Evolutionary conservation across 1,140 invertebrate species (phyloP), one percentile per base, ranked within the genome.

Genomic region (Drosophila biarmipes): DNA sequence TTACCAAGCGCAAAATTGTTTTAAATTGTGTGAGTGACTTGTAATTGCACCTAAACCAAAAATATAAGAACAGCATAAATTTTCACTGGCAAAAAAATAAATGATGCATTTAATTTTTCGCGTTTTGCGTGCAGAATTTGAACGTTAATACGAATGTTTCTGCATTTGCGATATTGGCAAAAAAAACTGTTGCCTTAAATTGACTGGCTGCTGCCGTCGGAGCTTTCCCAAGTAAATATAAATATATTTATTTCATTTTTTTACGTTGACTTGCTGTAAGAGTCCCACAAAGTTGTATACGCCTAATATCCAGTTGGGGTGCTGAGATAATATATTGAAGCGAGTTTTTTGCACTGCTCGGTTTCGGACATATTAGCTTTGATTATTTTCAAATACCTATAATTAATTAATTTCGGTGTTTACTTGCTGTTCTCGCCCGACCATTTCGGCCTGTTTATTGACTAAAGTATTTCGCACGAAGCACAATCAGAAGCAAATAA

Each of bases 301-400:
- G 57, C 35, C 64, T 77, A 38, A 68, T 15, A 37, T 63, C 15
- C 35, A 61, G 49, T 52, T 54, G 11, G 49, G 21, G 17, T 45
- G 43, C 45, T 19, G 19, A 40, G 19, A 35, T 19, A 48, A 69
- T 59, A 74, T 38, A 35, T 37, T 51, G 34, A 59, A 53, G 27
- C 21, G 17, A 10, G 46, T 72, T 51, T 46, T 66, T 24, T 51
- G 42, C 61, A 34, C 29, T 29, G 27, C 40, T 17, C 38, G 29
- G 27, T 53, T 48, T 54, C 38, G 38, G 19, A 6, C 64, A 42
- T 67, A 72, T 81, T 68, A 58, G 21, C 46, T 61, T 49, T 78
- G 77, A 87, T 86, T 86, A 71, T 84, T 81, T 54, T 43, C 43
- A 63, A 81, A 81, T 64, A 63, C 62, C 78, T 64, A 86, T 68